Evolutionary conservation across 2,113 vertebrate species (phyloP).

Genomic region (Colius striatus): DNA sequence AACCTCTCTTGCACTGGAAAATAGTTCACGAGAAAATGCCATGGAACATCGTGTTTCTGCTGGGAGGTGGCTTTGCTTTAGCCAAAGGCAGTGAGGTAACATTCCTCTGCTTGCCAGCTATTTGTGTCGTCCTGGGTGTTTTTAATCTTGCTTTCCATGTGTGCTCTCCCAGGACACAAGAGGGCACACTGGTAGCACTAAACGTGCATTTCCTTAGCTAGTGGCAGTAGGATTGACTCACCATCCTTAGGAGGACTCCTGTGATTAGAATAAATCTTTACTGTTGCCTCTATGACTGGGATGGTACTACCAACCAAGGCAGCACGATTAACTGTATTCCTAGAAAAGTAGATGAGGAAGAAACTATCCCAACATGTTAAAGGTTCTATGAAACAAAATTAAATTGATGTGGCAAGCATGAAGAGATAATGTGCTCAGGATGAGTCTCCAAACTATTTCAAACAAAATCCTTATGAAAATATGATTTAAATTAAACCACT

Average conservation of each 20-base stretch:
- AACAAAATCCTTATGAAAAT: not conserved
- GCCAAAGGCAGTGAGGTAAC: conserved; percentile 91
- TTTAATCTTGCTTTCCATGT: not conserved
- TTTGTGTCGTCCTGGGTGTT: not conserved
- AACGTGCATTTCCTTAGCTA: accelerated
- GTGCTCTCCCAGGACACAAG: conserved; percentile 22
- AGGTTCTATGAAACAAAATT: not conserved
- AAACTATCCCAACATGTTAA: not conserved
- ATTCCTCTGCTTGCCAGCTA: not conserved
- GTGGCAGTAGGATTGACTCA: not conserved
- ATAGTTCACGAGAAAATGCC: conserved; percentile 87
- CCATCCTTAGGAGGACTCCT: not conserved
- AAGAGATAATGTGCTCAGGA: not conserved
- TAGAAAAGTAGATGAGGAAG: not conserved
- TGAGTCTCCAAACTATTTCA: not conserved
- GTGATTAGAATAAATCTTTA: not conserved
- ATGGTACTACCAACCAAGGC: not conserved
- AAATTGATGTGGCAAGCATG: not conserved
- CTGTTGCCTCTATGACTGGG: accelerated
- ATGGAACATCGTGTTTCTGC: conserved; percentile 90
- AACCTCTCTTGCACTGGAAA: conserved; percentile 85
- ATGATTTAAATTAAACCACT: not conserved
- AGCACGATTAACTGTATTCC: not conserved
- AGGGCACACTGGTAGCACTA: conserved; percentile 22
- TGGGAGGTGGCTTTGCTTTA: conserved; percentile 93